Evolutionary conservation across 2,888 invertebrate species (phyloP), one percentile per base, ranked within the genome.

Genomic region (Cryptophagus acutangulus): DNA sequence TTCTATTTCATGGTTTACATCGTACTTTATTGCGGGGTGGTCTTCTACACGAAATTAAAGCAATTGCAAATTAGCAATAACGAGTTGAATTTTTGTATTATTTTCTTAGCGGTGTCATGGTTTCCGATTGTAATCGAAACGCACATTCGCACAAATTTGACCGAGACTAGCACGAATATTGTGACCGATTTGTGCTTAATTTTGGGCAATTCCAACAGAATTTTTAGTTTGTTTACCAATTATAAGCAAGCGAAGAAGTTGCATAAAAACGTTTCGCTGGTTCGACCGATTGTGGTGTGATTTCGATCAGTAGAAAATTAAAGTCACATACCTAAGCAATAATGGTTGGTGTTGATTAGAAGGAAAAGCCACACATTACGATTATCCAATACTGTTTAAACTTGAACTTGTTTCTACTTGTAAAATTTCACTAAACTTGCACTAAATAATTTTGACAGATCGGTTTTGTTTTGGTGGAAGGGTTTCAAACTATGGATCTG

Each of bases 41-140:
- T 66, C 34, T 45, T 62, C n/a, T 66, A 61, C 48, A 48, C 57
- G 9, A 65, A 61, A 53, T 48, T 52, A n/a, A 48, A 40, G 20
- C 55, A 61, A 38, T 40, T 61, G 15, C 48, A 54, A 39, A 34
- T 43, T 6, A 39, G 38, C 14, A 41, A 46, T n/a, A 39, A 44
- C 5, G 24, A 33, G n/a, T 47, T 58, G 20, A 58, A 56, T 15
- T 39, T 54, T 16, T 52, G 49, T 26, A 38, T 61, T 8, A 39
- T 53, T n/a, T 45, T 46, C 14, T 63, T 63, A 39, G 47, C 49
- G n/a, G 31, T 52, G 14, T 43, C 63, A 29, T 69, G 69, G 69
- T 46, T 66, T 43, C 66, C 67, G n/a, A 55, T 55, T 34, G 49
- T 65, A 18, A 33, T 63, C 13, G 65, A 67, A 43, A 38, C 61